These are phyloP conservation scores for Oceanodroma leucorhoa DNA, from an alignment of 2,797 vertebrate genomes.

Conservation along the genomic window DNA sequence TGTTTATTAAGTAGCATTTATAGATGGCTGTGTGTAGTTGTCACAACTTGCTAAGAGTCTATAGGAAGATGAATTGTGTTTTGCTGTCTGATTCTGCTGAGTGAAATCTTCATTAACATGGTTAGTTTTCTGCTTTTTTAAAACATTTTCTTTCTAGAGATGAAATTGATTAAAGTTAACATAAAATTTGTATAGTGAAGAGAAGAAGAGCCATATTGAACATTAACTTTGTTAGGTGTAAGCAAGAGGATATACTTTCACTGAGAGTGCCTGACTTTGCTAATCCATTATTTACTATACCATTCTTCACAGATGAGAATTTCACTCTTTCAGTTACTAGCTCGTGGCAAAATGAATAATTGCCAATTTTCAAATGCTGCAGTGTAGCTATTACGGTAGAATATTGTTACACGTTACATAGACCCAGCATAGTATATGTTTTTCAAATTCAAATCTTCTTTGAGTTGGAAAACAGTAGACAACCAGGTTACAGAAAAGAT, in stretches of 20 bases:
- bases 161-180: not conserved
- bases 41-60: not conserved
- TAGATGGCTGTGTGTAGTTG: not conserved
- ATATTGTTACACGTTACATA: constrained; percentile 16
- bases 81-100: not conserved
- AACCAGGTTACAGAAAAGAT: constrained; percentile 16
- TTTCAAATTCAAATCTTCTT: constrained; percentile 31
- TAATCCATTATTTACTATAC: constrained; percentile 1
- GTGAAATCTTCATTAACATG: not conserved
- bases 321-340: not conserved
- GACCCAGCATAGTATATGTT: not conserved
- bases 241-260: not conserved
- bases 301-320: constrained; percentile 4
- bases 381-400: constrained; percentile 35
- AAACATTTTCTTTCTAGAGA: not conserved
- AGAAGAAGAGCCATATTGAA: not conserved
- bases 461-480: constrained; percentile 8
- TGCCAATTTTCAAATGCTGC: constrained; percentile 14
- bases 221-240: not conserved
- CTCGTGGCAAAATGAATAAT: constrained; percentile 43
- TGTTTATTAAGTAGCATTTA: not conserved
- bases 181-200: not conserved
- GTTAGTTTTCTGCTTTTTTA: not conserved
- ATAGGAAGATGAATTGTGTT: not conserved
- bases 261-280: not conserved